Evolutionary conservation across 2,888 invertebrate species (phyloP).

Genomic region (Lymantria monacha): DNA sequence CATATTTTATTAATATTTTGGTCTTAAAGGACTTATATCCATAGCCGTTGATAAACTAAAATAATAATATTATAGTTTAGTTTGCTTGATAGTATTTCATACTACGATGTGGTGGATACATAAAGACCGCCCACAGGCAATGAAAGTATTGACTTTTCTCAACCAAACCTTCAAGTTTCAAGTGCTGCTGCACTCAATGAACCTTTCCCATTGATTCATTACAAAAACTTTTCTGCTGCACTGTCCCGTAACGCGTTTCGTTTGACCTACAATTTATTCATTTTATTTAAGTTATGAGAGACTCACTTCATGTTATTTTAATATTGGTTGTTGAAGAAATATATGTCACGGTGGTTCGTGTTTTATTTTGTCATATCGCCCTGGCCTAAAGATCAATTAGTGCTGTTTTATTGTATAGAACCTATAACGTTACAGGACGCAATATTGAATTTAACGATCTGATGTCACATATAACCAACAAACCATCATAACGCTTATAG

Average conservation of each 20-base stretch:
- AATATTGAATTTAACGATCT: no score
- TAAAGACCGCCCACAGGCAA: conserved; percentile 17
- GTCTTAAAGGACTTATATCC: no score
- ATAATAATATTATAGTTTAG: no score
- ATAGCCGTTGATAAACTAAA: no score
- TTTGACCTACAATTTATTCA: conserved; percentile 3
- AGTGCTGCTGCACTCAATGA: conserved; percentile 14
- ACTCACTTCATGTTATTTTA: not conserved
- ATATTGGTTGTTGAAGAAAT: not conserved
- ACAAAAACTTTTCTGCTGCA: conserved; percentile 31
- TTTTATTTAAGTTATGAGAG: not conserved
- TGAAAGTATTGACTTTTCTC: conserved; percentile 28
- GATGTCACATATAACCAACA: no score
- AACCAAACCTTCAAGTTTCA: conserved; percentile 12
- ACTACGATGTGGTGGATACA: not conserved
- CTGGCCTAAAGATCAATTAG: no score
- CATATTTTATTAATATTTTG: no score
- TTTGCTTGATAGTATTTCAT: no score
- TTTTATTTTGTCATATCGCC: no score
- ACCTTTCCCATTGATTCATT: conserved; percentile 36
- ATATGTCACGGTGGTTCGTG: not conserved
- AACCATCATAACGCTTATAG: no score
- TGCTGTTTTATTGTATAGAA: no score
- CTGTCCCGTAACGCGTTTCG: conserved; percentile 19
- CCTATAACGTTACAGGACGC: no score